Percentiles rank a stretch among this genome's conserved stretches.
phyloP scores from a whole-genome alignment of 2,113 vertebrate species.

The Rhea americana region DNA sequence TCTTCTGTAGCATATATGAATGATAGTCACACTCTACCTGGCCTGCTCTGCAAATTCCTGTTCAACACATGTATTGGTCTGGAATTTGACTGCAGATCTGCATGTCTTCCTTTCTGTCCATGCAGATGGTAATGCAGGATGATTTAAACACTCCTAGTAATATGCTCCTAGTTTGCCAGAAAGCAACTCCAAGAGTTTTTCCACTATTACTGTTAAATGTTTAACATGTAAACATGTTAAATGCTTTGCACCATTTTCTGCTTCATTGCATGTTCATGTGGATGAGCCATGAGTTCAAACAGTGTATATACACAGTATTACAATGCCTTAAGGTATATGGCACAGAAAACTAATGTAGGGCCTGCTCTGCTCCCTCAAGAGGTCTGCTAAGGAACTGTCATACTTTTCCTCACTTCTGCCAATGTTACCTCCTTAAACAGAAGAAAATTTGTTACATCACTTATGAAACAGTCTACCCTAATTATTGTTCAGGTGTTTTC shows the following conservation, averaged over 20 bases:
- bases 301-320: background rate
- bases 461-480: background rate
- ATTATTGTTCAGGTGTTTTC: background rate
- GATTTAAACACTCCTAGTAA: background rate
- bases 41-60: background rate
- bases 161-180: background rate
- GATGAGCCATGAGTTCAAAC: background rate
- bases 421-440: background rate
- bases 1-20: background rate
- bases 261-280: background rate
- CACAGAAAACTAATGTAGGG: background rate
- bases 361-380: background rate
- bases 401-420: background rate
- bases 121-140: background rate
- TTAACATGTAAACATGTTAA: background rate
- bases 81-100: background rate
- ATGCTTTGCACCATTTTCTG: background rate
- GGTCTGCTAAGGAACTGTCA: background rate
- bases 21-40: background rate
- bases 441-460: background rate
- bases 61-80: background rate
- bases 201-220: background rate
- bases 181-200: background rate
- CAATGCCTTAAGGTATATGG: background rate
- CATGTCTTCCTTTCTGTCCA: background rate